Conservation (phyloP, 1,140 invertebrate species). For the Apis florea region DNA sequence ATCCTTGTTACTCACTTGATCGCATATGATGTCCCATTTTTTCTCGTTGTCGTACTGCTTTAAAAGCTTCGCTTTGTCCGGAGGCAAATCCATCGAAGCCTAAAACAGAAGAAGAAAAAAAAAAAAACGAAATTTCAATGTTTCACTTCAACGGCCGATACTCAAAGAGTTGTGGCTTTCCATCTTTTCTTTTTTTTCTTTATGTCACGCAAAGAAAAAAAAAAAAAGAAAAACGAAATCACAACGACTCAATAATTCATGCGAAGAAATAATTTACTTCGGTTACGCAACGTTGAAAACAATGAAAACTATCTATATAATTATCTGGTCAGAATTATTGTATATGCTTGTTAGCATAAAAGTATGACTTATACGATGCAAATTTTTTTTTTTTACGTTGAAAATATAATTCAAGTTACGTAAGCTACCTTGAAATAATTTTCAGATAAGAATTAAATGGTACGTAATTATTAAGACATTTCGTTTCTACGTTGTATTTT, state of each 20-base stretch:
- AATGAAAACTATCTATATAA: too few relatives aligned
- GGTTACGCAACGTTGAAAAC: background rate
- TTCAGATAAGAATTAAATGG: conserved; percentile 15
- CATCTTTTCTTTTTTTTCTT: background rate
- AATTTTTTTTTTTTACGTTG: background rate
- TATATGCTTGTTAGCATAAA: too few relatives aligned
- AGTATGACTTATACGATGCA: background rate
- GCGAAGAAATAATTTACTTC: background rate
- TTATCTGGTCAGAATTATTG: too few relatives aligned
- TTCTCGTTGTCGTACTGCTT: conserved; percentile 98
- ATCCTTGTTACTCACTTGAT: conserved; percentile 88
- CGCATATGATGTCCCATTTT: conserved; percentile 99
- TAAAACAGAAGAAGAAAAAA: conserved; percentile 76
- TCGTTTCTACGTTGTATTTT: background rate
- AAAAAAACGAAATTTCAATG: too few relatives aligned
- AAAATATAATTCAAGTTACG: background rate
- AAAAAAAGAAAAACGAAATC: too few relatives aligned
- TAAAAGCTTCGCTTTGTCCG: conserved; percentile 98
- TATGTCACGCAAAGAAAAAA: background rate
- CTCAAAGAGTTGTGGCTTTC: background rate
- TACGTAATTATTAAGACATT: background rate
- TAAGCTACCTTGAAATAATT: background rate
- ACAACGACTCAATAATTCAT: background rate
- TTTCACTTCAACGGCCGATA: conserved; percentile 8
- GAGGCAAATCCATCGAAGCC: conserved; percentile 99